Base-by-base conservation (phyloP, 2,888 invertebrate species). In the Syrphus vitripennis region DNA sequence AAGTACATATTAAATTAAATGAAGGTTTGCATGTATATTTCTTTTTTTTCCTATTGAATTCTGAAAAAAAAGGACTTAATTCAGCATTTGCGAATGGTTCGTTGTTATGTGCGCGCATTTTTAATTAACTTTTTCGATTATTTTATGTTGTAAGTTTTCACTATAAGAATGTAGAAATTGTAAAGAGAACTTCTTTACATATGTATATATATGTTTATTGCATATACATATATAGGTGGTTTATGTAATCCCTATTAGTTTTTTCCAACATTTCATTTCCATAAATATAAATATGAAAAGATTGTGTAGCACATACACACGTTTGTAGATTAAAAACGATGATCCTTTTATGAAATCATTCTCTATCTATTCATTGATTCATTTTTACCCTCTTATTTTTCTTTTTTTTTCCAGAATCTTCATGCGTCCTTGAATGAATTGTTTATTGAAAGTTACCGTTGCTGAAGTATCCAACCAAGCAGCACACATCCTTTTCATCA, bases 101-200 rank as follows among this genome's bases (percentile, higher is more conserved):
- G 24, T 72, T 55, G 55, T 55, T 16, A 10, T 63, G 19, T 67
- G 61, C 31, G 14, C 14, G 48, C 50, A 21, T 45, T 79, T 83
- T 83, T 83, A 83, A 83, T 83, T 83, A 83, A 83, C 74, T 83
- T 78, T 83, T 45, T 74, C 82, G 67, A 72, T 83, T 74, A 78
- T 69, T 21, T 26, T 57, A 26, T 21, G 45, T 24, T 21, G 31
- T 34, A 21, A 34, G 31, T 34, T 40, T 31, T 34, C 34, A 34
- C 19, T 34, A 5, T 16, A 34, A 34, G 34, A 59, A 21, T 10
- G 2, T 7, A 10, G 31, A n/a, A n/a, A n/a, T n/a, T 16, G 10
- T 57, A 19, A 31, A 57, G 31, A 10, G 16, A 31, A 31, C 21
- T 19, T 48, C n/a, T n/a, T 29, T 6, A 29, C 6, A 29, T 7